These are phyloP conservation scores for Gymnorhina tibicen DNA, from an alignment of 2,113 vertebrate species.

Conservation along the genomic window DNA sequence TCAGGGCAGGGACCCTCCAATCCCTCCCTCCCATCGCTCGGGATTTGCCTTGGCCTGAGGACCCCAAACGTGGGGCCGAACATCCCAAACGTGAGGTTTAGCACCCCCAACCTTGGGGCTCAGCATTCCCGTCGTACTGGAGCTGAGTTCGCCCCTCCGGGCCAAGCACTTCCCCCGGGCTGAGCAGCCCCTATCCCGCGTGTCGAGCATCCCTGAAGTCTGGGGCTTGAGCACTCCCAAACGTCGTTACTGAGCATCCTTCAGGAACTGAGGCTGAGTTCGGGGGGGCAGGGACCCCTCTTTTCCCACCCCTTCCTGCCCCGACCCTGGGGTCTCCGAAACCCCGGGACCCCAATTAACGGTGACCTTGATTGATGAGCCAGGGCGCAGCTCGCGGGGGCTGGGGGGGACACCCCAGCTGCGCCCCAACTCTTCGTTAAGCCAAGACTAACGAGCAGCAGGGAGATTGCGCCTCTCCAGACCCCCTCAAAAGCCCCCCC, in stretches of 20 bases:
- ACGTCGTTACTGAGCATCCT: background rate
- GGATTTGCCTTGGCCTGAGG: background rate
- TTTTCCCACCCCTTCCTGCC: background rate
- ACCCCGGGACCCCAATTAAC: background rate
- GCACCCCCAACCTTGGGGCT: fast-evolving
- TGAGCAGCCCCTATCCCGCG: fast-evolving
- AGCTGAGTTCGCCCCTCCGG: background rate
- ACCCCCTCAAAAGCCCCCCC: background rate
- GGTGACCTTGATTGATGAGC: background rate
- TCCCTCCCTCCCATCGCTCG: fast-evolving
- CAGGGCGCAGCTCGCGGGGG: background rate
- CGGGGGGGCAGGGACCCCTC: background rate
- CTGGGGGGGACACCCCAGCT: background rate
- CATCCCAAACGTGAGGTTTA: background rate
- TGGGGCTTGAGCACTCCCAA: background rate
- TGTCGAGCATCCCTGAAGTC: background rate
- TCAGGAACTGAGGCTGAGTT: background rate
- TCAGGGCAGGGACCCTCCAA: fast-evolving
- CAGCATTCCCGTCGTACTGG: background rate
- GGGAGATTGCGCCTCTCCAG: background rate
- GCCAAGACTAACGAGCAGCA: background rate
- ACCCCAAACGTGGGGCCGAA: background rate
- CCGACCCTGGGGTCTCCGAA: background rate
- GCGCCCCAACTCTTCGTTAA: background rate
- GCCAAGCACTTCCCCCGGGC: fast-evolving